These are phyloP conservation scores for Macrophya alboannulata DNA, from an alignment of 2,888 invertebrate genomes.

Conservation along the genomic window DNA sequence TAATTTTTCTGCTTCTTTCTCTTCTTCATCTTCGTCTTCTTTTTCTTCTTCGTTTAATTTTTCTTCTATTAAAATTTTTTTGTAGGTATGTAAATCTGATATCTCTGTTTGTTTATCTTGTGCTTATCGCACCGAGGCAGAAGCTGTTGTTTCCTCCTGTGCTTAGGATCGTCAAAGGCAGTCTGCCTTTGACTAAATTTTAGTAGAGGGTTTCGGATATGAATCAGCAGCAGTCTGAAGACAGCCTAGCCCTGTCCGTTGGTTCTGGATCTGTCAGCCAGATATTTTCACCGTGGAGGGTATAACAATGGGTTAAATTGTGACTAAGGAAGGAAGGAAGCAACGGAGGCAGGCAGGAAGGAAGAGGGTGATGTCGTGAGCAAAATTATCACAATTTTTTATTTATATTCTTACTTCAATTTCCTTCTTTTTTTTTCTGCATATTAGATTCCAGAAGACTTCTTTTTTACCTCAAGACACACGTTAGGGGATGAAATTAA, in stretches of 20 bases:
- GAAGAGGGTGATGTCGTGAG: neutral
- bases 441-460: neutral
- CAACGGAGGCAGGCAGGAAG: neutral
- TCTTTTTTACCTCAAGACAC: neutral
- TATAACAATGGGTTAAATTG: slow-evolving; percentile 14
- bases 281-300: neutral
- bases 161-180: slow-evolving; percentile 6
- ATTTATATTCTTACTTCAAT: neutral
- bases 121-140: slow-evolving; percentile 27
- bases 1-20: too few species aligned
- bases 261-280: slow-evolving; percentile 11
- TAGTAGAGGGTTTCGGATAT: slow-evolving; percentile 3
- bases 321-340: neutral
- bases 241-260: slow-evolving; percentile 16
- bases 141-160: slow-evolving; percentile 37
- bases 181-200: slow-evolving; percentile 32
- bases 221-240: slow-evolving; percentile 16
- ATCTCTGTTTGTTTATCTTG: slow-evolving; percentile 23
- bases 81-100: neutral
- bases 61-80: neutral
- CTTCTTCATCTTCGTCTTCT: too few species aligned
- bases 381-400: neutral
- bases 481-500: neutral
- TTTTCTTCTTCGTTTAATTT: neutral
- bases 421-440: neutral